Evolutionary conservation across 2,797 vertebrate genomes (phyloP).

Genomic region (Enteromius mattozi): DNA sequence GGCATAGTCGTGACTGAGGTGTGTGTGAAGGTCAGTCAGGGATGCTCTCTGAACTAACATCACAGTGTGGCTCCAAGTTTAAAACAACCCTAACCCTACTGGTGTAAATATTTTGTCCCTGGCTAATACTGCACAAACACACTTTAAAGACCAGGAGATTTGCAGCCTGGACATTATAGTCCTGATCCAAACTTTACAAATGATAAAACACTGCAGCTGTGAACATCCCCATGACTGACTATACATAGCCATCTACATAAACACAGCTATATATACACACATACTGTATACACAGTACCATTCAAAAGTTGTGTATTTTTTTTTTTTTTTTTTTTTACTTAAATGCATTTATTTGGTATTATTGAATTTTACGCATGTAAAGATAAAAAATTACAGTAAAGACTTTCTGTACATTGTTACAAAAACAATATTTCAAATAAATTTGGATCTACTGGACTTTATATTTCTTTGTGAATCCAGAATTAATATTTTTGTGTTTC

Average conservation of each 20-base stretch:
- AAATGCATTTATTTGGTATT: background rate
- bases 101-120: conserved; percentile 60
- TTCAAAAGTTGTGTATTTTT: background rate
- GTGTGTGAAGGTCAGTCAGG: conserved; percentile 42
- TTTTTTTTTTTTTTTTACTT: background rate
- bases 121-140: conserved; percentile 54
- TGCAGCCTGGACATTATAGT: conserved; percentile 19
- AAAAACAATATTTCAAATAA: background rate
- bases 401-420: background rate
- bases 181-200: conserved; percentile 11
- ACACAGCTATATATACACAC: background rate
- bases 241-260: background rate
- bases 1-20: conserved; percentile 2
- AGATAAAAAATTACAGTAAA: background rate
- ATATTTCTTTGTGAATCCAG: background rate
- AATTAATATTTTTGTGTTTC: background rate
- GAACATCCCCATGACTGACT: background rate
- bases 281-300: background rate
- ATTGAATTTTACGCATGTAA: background rate
- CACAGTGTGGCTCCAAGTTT: conserved; percentile 42
- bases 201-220: conserved; percentile 5
- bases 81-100: conserved; percentile 41
- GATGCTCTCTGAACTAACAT: conserved; percentile 38
- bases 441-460: background rate
- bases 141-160: conserved; percentile 42